Percentiles rank a stretch among this genome's conserved stretches.
Conservation (phyloP, 1,140 invertebrate species). For the Dufourea novaeangliae region DNA sequence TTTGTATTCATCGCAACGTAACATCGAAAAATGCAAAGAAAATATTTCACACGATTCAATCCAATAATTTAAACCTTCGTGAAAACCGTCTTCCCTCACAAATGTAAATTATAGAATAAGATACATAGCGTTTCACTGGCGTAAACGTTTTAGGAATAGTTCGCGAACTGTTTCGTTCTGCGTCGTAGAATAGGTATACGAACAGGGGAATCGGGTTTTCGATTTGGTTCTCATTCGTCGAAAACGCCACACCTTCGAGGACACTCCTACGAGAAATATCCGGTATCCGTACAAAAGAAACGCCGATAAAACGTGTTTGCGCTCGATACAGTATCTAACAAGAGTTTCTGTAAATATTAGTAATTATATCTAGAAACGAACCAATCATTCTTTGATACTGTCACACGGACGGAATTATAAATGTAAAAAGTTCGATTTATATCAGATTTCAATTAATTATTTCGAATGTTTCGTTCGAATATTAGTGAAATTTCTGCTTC, state of each 20-base stretch:
- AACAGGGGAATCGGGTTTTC: neutral
- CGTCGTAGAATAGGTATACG: neutral
- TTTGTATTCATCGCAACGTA: too few relatives aligned
- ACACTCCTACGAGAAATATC: neutral
- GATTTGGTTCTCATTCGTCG: neutral
- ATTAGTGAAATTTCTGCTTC: too few relatives aligned
- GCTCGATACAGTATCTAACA: neutral
- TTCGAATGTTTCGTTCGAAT: too few relatives aligned
- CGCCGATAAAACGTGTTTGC: neutral
- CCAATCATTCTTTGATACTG: neutral
- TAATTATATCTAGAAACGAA: neutral
- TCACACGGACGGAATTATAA: neutral
- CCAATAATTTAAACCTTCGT: too few relatives aligned
- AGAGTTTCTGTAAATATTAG: neutral
- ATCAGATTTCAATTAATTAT: too few relatives aligned
- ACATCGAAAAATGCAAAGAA: too few relatives aligned
- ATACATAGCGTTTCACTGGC: too few relatives aligned
- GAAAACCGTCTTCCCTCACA: too few relatives aligned
- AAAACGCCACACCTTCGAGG: neutral
- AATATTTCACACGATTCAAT: too few relatives aligned
- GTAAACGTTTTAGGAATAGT: too few relatives aligned
- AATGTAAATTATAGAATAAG: too few relatives aligned
- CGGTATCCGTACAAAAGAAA: neutral
- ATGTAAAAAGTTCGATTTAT: neutral
- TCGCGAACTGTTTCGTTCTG: neutral